Base-by-base conservation (phyloP, 2,113 vertebrate genomes). In the Myotis brandtii region DNA sequence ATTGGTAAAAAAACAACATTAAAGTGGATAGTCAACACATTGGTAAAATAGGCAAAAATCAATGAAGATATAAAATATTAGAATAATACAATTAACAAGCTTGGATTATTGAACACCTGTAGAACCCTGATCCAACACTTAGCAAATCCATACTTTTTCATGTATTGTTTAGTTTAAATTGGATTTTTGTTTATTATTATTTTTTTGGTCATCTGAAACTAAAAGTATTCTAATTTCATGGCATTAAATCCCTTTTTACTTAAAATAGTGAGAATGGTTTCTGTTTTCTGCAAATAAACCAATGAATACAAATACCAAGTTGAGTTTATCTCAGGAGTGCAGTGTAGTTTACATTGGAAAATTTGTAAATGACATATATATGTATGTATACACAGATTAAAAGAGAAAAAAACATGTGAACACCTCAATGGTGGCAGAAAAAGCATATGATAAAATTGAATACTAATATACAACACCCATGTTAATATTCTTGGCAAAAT, bases 401-500 rank as follows among this genome's bases (percentile, higher is more conserved):
- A 48, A 46, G 32, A 66, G n/a, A 82, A 59, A 73, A 72, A 67
- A 83, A 10, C 16, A 76, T 32, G 52, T 4, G 46, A 62, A 64
- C 52, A 91, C 30, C 8, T 86, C 52, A 43, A 48, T 86, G 17
- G 54, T 73, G 72, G 18, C 43, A 91, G 54, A 86, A 80, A 84
- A 67, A 80, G 6, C 17, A 48, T 69, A 80, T 72, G 72, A 86
- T 80, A 91, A 79, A 91, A 83, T 84, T 90, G 25, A 84, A 84
- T 46, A 48, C 23, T 59, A 77, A 86, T 52, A 62, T 81, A 52
- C 52, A 86, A 66, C 4, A 37, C 3, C 12, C 32, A 46, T 73
- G 72, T 54, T 73, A 72, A 81, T 54, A 66, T 86, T 84, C 48
- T 69, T 81, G 56, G 54, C 75, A 86, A 95, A 81, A 91, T 25